These are phyloP conservation scores for Papio anubis DNA, from an alignment of 2,113 vertebrate species.

Conservation along the genomic window DNA sequence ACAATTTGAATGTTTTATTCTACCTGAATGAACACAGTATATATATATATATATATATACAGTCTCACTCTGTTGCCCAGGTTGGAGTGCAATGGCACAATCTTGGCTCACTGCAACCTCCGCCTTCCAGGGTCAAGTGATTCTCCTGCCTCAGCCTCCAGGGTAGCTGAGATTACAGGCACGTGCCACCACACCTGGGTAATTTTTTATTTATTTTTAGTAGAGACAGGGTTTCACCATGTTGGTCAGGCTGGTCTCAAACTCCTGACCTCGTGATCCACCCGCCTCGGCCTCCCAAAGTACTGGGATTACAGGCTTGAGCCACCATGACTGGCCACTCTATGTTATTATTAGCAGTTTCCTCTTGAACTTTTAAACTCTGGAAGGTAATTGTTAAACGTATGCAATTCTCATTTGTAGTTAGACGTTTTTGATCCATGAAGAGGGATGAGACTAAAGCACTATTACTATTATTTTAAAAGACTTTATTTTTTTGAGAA, in stretches of 20 bases:
- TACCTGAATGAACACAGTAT: not conserved
- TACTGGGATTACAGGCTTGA: not conserved
- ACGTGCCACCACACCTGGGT: not conserved
- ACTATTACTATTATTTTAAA: not conserved
- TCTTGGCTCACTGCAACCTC: not conserved
- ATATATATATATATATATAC: not conserved
- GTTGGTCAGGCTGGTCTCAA: not conserved
- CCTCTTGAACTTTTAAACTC: slow-evolving; percentile 30
- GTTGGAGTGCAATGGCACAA: not conserved
- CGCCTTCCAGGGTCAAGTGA: not conserved
- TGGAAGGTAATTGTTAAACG: not conserved
- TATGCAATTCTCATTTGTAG: not conserved
- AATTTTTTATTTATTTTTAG: not conserved
- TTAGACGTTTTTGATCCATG: not conserved
- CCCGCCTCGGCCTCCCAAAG: not conserved
- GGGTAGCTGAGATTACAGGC: not conserved
- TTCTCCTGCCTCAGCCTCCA: not conserved
- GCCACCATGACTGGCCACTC: not conserved
- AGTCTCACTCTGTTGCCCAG: not conserved
- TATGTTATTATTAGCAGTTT: not conserved
- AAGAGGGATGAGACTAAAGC: not conserved
- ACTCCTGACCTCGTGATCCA: not conserved
- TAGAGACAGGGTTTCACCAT: not conserved
- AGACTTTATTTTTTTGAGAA: not conserved
- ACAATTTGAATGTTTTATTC: slow-evolving; percentile 27